Conservation (phyloP, 2,888 invertebrate species). For the Dichetophora obliterata region DNA sequence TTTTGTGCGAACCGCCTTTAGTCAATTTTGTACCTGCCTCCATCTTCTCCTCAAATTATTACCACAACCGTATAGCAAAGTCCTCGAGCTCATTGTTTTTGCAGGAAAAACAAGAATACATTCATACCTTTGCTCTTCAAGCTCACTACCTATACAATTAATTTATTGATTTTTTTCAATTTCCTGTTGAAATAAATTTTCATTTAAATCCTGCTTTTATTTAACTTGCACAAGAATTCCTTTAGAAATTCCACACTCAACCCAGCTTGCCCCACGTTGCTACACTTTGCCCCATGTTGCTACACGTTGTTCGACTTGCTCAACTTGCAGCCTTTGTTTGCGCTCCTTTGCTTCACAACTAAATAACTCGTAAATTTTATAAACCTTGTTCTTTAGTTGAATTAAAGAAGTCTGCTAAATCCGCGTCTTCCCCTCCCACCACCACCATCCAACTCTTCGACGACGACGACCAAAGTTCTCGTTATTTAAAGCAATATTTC, state of each 20-base stretch:
- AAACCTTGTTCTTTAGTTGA: conserved; percentile 13
- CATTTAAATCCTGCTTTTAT: conserved; percentile 6
- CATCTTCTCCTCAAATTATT: background rate
- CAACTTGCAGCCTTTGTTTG: background rate
- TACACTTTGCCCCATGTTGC: no score
- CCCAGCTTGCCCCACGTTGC: no score
- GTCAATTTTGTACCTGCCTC: background rate
- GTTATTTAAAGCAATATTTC: conserved; percentile 26
- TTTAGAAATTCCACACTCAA: background rate
- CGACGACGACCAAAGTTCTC: background rate
- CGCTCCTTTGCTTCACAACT: background rate
- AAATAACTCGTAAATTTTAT: conserved; percentile 22
- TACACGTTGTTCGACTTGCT: no score
- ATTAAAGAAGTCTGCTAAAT: conserved; percentile 6
- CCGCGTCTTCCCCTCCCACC: background rate
- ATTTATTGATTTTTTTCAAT: conserved; percentile 27
- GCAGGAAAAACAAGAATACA: background rate
- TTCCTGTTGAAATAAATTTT: conserved; percentile 18
- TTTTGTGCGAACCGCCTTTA: background rate
- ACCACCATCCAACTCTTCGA: background rate
- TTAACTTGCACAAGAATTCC: conserved; percentile 6
- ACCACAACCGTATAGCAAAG: background rate
- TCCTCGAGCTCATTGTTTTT: no score
- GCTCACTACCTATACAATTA: background rate
- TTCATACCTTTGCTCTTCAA: background rate